phyloP scores from a whole-genome alignment of 2,888 invertebrate genomes.

The Marronus borbonicus region DNA sequence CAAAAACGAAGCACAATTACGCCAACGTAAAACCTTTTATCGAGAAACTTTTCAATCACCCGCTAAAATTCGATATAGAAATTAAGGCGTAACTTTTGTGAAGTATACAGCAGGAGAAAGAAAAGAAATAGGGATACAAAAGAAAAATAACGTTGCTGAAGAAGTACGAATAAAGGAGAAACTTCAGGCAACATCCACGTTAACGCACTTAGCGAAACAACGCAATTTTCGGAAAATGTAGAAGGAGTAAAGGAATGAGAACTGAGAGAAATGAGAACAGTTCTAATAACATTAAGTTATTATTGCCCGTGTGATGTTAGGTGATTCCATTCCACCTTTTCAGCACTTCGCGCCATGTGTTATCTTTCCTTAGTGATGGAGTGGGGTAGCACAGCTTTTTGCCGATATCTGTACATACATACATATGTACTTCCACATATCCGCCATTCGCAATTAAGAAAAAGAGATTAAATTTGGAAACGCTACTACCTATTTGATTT shows the following conservation, averaged over 20 bases:
- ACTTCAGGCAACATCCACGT: slow-evolving; percentile 9
- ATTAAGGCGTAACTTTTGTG: background rate
- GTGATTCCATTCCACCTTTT: background rate
- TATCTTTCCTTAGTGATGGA: background rate
- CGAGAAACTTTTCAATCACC: background rate
- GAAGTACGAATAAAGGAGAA: background rate
- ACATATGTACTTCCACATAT: too few relatives aligned
- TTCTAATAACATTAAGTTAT: slow-evolving; percentile 34
- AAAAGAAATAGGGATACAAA: too few relatives aligned
- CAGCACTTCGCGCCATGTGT: background rate
- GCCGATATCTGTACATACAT: too few relatives aligned
- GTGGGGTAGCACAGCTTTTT: background rate
- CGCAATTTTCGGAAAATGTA: background rate
- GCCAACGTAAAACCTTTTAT: background rate
- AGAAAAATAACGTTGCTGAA: background rate
- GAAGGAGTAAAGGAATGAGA: background rate
- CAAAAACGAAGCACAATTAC: too few relatives aligned
- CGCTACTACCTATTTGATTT: too few relatives aligned
- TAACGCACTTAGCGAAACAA: slow-evolving; percentile 23
- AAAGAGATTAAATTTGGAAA: too few relatives aligned
- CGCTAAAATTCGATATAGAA: background rate
- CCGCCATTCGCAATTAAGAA: too few relatives aligned
- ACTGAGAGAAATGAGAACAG: background rate
- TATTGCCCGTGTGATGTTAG: background rate
- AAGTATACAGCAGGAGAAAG: background rate